Evolutionary conservation across 2,797 vertebrate species (phyloP).

Genomic region (Alauda arvensis): DNA sequence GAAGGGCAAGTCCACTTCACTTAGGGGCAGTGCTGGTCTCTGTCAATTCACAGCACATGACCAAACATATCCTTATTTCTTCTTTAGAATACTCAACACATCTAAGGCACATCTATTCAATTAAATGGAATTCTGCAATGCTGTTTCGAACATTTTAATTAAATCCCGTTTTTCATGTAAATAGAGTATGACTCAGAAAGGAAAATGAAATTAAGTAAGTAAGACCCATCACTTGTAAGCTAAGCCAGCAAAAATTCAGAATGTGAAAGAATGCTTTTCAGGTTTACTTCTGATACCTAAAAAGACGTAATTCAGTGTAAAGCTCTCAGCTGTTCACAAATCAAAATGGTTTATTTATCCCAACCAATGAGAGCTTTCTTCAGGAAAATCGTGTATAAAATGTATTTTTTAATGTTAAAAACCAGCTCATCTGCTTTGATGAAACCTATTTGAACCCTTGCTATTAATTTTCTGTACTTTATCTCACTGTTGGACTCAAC

Average conservation of each 20-base stretch:
- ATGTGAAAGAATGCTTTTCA: not conserved
- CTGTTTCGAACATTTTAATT: conserved; percentile 1
- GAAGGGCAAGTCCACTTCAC: not conserved
- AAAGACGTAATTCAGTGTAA: not conserved
- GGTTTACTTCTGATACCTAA: not conserved
- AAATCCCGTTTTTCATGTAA: not conserved
- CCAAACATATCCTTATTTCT: not conserved
- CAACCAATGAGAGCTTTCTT: not conserved
- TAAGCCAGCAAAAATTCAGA: not conserved
- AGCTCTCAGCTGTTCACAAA: not conserved
- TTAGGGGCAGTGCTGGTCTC: not conserved
- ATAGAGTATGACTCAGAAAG: conserved; percentile 7
- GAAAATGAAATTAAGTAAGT: not conserved
- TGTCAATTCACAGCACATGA: not conserved
- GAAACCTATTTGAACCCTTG: not conserved
- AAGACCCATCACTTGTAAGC: not conserved
- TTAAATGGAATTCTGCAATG: conserved; percentile 12
- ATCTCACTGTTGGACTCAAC: not conserved
- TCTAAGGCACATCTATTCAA: not conserved
- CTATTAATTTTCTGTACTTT: not conserved
- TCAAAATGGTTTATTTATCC: not conserved
- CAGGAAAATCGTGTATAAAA: not conserved
- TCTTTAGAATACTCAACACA: not conserved
- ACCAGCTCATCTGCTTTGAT: not conserved
- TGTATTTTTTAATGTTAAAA: not conserved